Percentiles rank a stretch among this genome's conserved stretches.
These are phyloP conservation scores for Cylindroiulus punctatus DNA, from an alignment of 2,888 invertebrate genomes.

Conservation along the genomic window DNA sequence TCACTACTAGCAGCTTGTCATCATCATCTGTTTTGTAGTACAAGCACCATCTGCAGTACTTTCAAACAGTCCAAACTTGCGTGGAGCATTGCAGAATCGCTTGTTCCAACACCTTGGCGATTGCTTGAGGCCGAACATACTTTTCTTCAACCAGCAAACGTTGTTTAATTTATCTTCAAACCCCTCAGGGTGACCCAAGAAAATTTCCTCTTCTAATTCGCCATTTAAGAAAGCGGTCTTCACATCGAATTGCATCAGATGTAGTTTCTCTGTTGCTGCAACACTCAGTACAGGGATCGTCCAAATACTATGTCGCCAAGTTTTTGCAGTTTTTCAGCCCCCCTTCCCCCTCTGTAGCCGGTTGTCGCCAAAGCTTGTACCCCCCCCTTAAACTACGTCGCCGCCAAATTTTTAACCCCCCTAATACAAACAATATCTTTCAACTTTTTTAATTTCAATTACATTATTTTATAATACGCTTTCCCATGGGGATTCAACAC, in stretches of 20 bases:
- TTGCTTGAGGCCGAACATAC: conserved; percentile 60
- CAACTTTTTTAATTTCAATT: no score
- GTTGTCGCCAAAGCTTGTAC: no score
- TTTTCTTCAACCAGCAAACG: conserved; percentile 58
- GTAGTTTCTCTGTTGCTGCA: conserved; percentile 53
- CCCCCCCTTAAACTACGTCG: no score
- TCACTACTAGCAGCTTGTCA: conserved; percentile 49
- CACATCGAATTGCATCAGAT: conserved; percentile 59
- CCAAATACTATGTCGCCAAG: no score
- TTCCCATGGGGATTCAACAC: no score
- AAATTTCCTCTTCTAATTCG: conserved; percentile 59
- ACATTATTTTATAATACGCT: no score
- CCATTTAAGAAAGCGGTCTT: conserved; percentile 59
- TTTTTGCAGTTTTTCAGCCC: no score
- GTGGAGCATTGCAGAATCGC: conserved; percentile 55
- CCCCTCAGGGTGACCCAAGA: conserved; percentile 59
- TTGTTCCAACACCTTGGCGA: conserved; percentile 59
- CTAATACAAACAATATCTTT: not conserved
- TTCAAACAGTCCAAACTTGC: conserved; percentile 44
- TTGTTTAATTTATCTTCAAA: conserved; percentile 55
- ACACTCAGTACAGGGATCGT: conserved; percentile 53
- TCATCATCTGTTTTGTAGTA: conserved; percentile 50
- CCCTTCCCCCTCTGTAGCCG: no score
- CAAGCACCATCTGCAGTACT: conserved; percentile 58
- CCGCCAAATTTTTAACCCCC: no score